Percentiles rank a stretch among this genome's conserved stretches.
phyloP scores from a whole-genome alignment of 2,888 invertebrate genomes.

The Drosophila sordidapex region DNA sequence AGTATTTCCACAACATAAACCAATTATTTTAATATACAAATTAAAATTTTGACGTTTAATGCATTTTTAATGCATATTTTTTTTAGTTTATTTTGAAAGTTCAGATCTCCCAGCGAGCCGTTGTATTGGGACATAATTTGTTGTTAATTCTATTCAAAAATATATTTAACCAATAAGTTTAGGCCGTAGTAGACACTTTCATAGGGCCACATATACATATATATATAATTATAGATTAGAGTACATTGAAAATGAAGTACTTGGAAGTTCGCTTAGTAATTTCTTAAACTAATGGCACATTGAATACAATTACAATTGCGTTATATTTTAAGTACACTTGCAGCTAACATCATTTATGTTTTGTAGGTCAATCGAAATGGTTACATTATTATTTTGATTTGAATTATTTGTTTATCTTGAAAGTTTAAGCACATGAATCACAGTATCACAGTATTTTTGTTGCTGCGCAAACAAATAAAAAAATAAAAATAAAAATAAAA shows the following conservation, averaged over 20 bases:
- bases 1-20: neutral
- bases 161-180: neutral
- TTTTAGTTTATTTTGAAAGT: neutral
- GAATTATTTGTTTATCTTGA: conserved; percentile 17
- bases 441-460: conserved; percentile 65
- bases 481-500: conserved; percentile 1
- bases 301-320: conserved; percentile 66
- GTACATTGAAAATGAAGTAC: conserved; percentile 40
- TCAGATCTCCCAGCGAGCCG: neutral
- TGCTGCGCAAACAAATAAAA: conserved; percentile 46
- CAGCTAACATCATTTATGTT: conserved; percentile 20
- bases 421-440: conserved; percentile 33
- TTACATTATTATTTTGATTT: conserved; percentile 8
- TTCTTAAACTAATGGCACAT: conserved; percentile 76
- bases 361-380: conserved; percentile 15
- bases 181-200: neutral
- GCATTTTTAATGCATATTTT: neutral
- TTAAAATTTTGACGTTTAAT: neutral
- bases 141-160: neutral
- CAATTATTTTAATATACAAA: neutral
- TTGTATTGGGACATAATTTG: neutral
- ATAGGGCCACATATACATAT: conserved; percentile 6
- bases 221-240: neutral
- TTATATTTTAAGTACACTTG: conserved; percentile 71
- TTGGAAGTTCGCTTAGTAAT: conserved; percentile 39